Evolutionary conservation across 2,797 vertebrate species (phyloP), one percentile per base, ranked within the genome.

Genomic region (Limosa lapponica): DNA sequence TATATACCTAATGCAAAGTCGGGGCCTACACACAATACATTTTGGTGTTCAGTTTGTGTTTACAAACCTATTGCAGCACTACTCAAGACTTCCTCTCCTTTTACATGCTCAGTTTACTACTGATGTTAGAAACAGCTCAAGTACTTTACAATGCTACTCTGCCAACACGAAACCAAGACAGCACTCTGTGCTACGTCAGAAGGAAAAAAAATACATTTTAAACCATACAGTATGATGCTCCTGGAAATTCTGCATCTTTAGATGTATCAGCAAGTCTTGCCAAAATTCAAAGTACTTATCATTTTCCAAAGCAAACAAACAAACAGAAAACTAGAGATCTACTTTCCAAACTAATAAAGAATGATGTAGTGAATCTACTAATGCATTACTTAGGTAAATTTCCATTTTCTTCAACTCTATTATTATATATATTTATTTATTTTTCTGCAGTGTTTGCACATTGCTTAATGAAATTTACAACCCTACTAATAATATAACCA

Each of bases 401-500:
- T 55, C 24, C 37, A 11, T 72, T 59, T 92, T 80, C 75, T 86
- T 5, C 82, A 92, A 94, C 34, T 55, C 49, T 46, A 41, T 34
- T 59, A 62, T 44, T 86, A 37, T n/a, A 70, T 16, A 6, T 6
- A 77, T 18, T 30, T 51, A 51, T 71, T 67, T 46, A 6, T 90
- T 54, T 65, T 90, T 32, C 79, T 92, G 48, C 80, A 91, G 54
- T 67, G 96, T 91, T 73, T 93, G 30, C 44, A 95, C 39, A 41
- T 43, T 78, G 79, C 34, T 90, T 91, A 87, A 91, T 52, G 27
- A 72, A 90, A 89, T 83, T 92, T 95, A 80, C 59, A 92, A 64
- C 65, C 19, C 79, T 88, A 59, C 24, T 84, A 66, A 88, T 25
- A 89, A 51, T 41, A 82, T 88, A 15, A 55, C 5, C 74, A 79